A percentile compares a stretch with the other conserved stretches of the same genome.
Evolutionary conservation across 2,113 vertebrate genomes (phyloP).

Genomic region (Dasyurus viverrinus): DNA sequence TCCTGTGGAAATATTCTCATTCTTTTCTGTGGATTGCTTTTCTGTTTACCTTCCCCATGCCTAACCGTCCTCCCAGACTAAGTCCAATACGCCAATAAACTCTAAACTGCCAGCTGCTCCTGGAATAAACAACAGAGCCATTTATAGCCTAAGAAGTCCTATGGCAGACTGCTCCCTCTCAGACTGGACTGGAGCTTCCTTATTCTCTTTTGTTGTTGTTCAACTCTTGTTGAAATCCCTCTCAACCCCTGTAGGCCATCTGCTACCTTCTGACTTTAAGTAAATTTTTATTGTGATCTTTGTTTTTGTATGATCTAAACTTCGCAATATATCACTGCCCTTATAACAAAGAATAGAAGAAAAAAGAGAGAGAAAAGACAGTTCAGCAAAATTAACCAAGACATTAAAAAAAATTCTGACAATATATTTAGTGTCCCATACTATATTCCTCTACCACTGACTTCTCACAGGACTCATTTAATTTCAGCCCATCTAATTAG

Average conservation of each 20-base stretch:
- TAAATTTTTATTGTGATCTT: background rate
- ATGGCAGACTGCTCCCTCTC: background rate
- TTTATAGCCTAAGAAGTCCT: background rate
- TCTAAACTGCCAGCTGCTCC: background rate
- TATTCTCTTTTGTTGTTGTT: background rate
- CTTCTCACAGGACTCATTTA: background rate
- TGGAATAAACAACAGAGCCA: background rate
- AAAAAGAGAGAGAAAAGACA: background rate
- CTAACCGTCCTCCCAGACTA: background rate
- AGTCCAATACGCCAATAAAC: slow-evolving; percentile 16
- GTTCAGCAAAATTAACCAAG: background rate
- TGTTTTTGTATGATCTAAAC: background rate
- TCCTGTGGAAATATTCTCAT: background rate
- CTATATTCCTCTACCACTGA: background rate
- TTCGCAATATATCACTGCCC: background rate
- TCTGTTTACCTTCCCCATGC: background rate
- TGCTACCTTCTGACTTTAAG: background rate
- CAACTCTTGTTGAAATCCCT: background rate
- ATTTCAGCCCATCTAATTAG: background rate
- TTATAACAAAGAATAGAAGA: background rate
- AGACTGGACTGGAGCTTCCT: background rate
- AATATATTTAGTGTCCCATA: background rate
- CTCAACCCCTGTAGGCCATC: background rate
- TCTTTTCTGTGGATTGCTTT: background rate
- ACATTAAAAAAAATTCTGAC: background rate